Percentiles rank a stretch among this genome's conserved stretches.
These are phyloP conservation scores for Tachystola acroxantha DNA, from an alignment of 2,888 invertebrate genomes.

Conservation along the genomic window DNA sequence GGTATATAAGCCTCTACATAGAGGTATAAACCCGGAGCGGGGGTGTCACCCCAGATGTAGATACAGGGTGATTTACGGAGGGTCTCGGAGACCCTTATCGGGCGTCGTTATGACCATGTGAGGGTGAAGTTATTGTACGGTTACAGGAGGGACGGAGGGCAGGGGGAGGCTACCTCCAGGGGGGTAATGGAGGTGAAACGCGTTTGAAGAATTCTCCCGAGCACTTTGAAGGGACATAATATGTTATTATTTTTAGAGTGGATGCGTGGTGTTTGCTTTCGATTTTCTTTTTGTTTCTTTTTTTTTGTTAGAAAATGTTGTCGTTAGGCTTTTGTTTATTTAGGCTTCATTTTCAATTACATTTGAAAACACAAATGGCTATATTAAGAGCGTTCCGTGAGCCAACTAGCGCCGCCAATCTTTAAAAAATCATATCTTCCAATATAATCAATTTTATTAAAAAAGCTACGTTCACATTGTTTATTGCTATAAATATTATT, in stretches of 20 bases:
- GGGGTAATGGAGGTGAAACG: constrained; percentile 38
- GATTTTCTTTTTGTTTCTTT: constrained; percentile 36
- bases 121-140: constrained; percentile 69
- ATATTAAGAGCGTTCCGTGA: too few relatives aligned
- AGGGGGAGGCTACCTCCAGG: constrained; percentile 19
- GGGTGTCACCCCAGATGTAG: constrained; percentile 60
- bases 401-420: too few relatives aligned
- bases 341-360: too few relatives aligned
- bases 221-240: constrained; percentile 67
- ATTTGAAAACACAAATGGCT: background rate
- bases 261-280: constrained; percentile 47
- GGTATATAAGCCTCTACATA: constrained; percentile 20
- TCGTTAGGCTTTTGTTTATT: background rate
- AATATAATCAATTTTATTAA: too few relatives aligned
- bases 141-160: constrained; percentile 37
- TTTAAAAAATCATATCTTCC: too few relatives aligned
- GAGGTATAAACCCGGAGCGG: constrained; percentile 39
- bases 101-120: constrained; percentile 77
- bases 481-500: too few relatives aligned
- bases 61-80: constrained; percentile 73
- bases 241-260: constrained; percentile 67
- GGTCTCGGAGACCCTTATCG: constrained; percentile 74
- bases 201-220: constrained; percentile 44
- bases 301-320: constrained; percentile 2
- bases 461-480: too few relatives aligned